Conservation (phyloP, 2,113 vertebrate species). For the Barbus barbus region DNA sequence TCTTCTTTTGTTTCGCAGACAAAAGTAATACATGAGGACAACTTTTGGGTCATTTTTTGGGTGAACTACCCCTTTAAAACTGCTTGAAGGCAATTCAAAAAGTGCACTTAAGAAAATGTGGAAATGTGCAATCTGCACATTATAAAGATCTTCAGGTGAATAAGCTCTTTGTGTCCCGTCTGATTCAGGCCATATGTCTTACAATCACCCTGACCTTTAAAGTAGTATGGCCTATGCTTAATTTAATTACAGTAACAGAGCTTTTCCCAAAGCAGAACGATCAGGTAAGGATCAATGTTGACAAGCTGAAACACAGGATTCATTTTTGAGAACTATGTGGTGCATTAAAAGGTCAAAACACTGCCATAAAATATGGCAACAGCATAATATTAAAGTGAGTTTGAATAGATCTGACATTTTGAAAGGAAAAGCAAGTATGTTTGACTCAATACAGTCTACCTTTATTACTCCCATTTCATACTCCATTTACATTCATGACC, state of each 20-base stretch:
- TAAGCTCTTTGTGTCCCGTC: conserved; percentile 27
- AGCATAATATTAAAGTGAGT: background rate
- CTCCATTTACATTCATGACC: background rate
- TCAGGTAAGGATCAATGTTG: background rate
- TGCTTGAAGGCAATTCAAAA: background rate
- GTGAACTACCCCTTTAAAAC: background rate
- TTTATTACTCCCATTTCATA: background rate
- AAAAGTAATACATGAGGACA: background rate
- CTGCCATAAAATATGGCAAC: background rate
- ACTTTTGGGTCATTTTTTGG: background rate
- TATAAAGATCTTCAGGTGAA: conserved; percentile 28
- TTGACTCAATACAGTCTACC: background rate
- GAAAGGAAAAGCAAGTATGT: background rate
- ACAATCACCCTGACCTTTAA: conserved; percentile 18
- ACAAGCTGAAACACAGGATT: background rate
- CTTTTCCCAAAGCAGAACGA: background rate
- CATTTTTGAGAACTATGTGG: background rate
- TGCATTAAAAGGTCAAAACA: background rate
- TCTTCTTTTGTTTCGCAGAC: background rate
- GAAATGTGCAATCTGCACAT: conserved; percentile 31
- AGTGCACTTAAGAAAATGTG: conserved; percentile 1
- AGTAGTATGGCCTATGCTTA: background rate
- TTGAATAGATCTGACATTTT: background rate
- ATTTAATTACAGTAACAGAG: conserved; percentile 11
- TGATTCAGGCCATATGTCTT: conserved; percentile 2